Evolutionary conservation across 2,113 vertebrate genomes (phyloP).

Genomic region (Strix uralensis): DNA sequence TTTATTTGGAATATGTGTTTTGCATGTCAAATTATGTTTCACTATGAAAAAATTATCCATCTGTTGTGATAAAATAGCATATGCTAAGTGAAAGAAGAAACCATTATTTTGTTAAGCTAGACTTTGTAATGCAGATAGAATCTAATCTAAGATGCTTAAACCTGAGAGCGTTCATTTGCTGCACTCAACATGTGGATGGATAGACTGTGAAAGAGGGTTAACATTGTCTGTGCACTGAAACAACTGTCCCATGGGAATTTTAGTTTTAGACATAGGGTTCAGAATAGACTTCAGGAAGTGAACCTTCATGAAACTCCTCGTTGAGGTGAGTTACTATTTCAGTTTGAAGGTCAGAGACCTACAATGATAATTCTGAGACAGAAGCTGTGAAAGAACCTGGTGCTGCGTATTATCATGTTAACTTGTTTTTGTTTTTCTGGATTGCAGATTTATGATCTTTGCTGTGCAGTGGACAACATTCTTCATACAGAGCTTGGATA

Average conservation of each 20-base stretch:
- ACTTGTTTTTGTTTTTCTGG: background rate
- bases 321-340: background rate
- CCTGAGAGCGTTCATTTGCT: background rate
- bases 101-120: background rate
- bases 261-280: background rate
- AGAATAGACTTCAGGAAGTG: background rate
- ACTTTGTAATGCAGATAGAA: background rate
- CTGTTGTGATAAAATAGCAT: background rate
- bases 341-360: background rate
- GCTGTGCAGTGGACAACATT: background rate
- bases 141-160: background rate
- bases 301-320: background rate
- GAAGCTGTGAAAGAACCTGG: background rate
- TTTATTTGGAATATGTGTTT: background rate
- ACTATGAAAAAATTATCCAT: background rate
- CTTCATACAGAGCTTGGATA: background rate
- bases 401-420: background rate
- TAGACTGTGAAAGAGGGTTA: background rate
- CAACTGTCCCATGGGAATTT: fast-evolving
- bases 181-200: background rate
- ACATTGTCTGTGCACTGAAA: background rate
- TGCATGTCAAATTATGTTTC: background rate
- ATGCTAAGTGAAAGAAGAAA: background rate
- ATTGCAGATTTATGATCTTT: background rate
- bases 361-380: background rate